Evolutionary conservation across 2,888 invertebrate species (phyloP), one percentile per base, ranked within the genome.

Genomic region (Metellina segmentata): DNA sequence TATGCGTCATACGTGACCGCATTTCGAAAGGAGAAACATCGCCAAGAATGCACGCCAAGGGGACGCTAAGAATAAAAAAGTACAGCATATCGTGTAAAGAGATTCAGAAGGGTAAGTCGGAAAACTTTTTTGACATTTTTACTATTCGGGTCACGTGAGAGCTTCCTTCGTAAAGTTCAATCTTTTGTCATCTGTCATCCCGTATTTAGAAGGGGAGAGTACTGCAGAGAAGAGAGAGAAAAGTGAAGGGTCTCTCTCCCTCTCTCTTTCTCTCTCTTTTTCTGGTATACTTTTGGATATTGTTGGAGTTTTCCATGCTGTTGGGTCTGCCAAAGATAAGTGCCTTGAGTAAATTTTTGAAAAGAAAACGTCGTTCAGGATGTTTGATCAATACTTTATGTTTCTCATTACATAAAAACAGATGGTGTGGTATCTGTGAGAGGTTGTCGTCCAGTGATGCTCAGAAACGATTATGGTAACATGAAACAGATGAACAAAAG

Each of bases 111-210:
- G 53, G 48, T 13, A 74, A 34, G 49, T 52, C 19, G 19, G 34
- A 61, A 81, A 83, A 20, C 9, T 71, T 49, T 74, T 53, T 61
- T 34, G 71, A 71, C 61, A 19, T 71, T 85, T 90, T 90, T 78
- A 72, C 53, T 19, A 87, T 79, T 87, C 83, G 20, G 79, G 61
- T 90, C 89, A 90, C 85, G 85, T 70, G 71, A 61, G 20, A 61
- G 70, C 49, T 79, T 72, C 72, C n/a, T 71, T 85, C 79, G 72
- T n/a, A 89, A 88, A 88, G 81, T 81, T 81, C 88, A 88, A 81
- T 75, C 88, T 81, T 88, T 88, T 88, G 88, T 88, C 88, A 88
- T 88, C 51, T 88, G 88, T 81, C 88, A 88, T 81, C 61, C 49
- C 51, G 75, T 88, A 88, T 75, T 88, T 88, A 81, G 81, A 69